Conservation (phyloP, 2,113 vertebrate species). For the Mustela lutreola region DNA sequence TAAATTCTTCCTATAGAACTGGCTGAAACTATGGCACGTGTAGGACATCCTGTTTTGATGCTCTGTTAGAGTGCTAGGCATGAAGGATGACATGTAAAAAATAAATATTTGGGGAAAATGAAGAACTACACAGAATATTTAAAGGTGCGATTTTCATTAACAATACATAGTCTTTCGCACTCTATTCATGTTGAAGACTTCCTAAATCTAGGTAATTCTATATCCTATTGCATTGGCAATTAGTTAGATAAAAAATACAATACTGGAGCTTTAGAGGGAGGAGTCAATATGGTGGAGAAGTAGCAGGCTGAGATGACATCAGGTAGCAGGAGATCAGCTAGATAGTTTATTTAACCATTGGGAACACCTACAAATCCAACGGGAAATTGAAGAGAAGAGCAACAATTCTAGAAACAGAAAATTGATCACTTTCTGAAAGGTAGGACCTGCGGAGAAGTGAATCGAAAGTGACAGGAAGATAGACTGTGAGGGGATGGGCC, state of each 20-base stretch:
- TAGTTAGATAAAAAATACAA: not conserved
- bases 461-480: no score
- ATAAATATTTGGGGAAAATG: not conserved
- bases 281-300: no score
- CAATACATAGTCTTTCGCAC: not conserved
- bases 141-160: not conserved
- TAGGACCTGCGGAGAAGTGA: no score
- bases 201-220: not conserved
- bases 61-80: not conserved
- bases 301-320: no score
- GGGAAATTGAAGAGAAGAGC: no score
- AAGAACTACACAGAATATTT: not conserved
- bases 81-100: not conserved
- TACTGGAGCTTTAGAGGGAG: no score
- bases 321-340: no score
- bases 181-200: not conserved
- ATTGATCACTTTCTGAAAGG: no score
- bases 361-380: no score
- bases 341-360: no score
- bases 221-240: not conserved
- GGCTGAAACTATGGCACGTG: not conserved
- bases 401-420: no score
- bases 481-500: no score
- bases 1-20: not conserved
- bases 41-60: not conserved